These are phyloP conservation scores for Dendropsophus ebraccatus DNA, from an alignment of 2,113 vertebrate genomes.

Conservation along the genomic window DNA sequence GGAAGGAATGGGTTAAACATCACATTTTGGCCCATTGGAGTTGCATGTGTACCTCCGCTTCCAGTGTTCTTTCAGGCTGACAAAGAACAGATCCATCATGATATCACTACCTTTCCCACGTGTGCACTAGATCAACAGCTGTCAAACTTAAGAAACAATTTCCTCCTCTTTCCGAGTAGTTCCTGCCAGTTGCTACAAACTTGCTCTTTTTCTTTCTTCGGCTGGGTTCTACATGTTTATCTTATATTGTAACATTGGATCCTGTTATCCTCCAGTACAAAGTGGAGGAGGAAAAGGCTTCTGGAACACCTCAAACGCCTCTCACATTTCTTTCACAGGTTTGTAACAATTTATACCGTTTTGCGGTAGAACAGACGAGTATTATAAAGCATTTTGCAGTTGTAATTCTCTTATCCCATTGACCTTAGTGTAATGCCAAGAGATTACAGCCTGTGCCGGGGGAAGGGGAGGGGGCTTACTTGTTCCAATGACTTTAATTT, in stretches of 20 bases:
- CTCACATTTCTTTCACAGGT: neutral
- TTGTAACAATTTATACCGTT: neutral
- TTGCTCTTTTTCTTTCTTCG: constrained; percentile 12
- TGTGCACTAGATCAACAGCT: constrained; percentile 48
- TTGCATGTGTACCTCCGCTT: constrained; percentile 17
- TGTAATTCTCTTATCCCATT: constrained; percentile 25
- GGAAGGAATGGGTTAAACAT: neutral
- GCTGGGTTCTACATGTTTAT: constrained; percentile 19
- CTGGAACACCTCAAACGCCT: constrained; percentile 13
- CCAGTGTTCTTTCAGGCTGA: constrained; percentile 33
- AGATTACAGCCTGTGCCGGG: neutral
- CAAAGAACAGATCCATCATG: constrained; percentile 49
- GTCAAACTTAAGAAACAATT: constrained; percentile 37
- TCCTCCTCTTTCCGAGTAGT: constrained; percentile 43
- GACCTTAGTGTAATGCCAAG: constrained; percentile 1
- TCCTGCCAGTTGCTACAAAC: constrained; percentile 45
- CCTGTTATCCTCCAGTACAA: constrained; percentile 8
- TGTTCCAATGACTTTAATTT: neutral
- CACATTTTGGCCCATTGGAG: neutral
- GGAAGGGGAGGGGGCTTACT: neutral
- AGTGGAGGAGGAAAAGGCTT: constrained; percentile 12
- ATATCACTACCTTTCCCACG: constrained; percentile 49
- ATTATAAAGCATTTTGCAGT: neutral
- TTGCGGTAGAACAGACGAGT: neutral
- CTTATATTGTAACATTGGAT: constrained; percentile 29